phyloP scores from a whole-genome alignment of 2,888 invertebrate genomes.

The Acanthosepion esculentum region DNA sequence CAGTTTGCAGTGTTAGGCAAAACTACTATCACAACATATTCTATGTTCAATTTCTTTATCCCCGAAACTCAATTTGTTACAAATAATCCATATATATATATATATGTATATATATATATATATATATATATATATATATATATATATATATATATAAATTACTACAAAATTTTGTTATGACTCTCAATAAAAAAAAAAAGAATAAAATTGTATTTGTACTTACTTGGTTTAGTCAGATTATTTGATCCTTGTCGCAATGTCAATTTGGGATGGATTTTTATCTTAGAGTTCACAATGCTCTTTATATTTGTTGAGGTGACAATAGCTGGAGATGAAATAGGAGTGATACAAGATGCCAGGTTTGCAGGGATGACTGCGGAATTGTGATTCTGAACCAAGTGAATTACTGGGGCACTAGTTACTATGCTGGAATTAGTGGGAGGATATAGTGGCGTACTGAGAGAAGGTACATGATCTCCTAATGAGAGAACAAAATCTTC shows the following conservation, averaged over 20 bases:
- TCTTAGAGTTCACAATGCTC: constrained; percentile 67
- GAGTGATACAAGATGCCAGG: background rate
- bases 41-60: too few relatives aligned
- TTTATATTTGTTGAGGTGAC: constrained; percentile 54
- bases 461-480: constrained; percentile 40
- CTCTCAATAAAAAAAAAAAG: background rate
- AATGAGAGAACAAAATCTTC: constrained; percentile 39
- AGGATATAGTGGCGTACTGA: background rate
- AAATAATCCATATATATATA: too few relatives aligned
- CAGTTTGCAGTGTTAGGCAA: too few relatives aligned
- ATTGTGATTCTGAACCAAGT: background rate
- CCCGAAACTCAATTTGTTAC: too few relatives aligned
- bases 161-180: too few relatives aligned
- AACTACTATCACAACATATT: too few relatives aligned
- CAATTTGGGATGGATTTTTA: constrained; percentile 69
- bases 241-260: background rate
- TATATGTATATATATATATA: too few relatives aligned
- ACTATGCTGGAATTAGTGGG: background rate
- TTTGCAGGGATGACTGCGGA: background rate
- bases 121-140: too few relatives aligned
- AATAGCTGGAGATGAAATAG: constrained; percentile 46
- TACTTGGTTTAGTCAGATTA: constrained; percentile 1
- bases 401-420: background rate
- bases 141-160: too few relatives aligned
- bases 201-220: background rate